Percentiles rank a stretch among this genome's conserved stretches.
Evolutionary conservation across 2,797 vertebrate genomes (phyloP).

Genomic region (Micrastur ruficollis): DNA sequence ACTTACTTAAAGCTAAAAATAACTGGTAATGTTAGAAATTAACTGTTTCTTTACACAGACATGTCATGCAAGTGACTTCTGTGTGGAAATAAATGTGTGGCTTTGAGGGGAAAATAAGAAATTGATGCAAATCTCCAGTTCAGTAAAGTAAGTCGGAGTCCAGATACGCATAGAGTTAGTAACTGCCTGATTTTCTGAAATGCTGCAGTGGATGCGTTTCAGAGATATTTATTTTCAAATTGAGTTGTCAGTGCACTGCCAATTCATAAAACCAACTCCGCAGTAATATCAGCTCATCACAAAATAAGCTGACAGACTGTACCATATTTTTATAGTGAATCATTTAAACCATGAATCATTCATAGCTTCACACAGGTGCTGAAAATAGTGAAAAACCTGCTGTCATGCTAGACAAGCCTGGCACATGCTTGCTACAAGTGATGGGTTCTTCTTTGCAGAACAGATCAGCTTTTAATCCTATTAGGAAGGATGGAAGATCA

Average conservation of each 20-base stretch:
- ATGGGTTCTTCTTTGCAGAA: neutral
- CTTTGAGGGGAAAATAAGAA: conserved; percentile 12
- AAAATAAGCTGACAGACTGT: conserved; percentile 44
- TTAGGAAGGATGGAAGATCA: neutral
- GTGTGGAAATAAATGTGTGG: neutral
- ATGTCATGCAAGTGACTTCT: neutral
- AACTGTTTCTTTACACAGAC: conserved; percentile 41
- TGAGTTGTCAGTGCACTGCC: conserved; percentile 48
- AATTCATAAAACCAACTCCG: conserved; percentile 49
- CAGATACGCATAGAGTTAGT: neutral
- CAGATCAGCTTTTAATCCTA: neutral
- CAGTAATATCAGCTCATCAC: conserved; percentile 46
- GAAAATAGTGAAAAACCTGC: conserved; percentile 31
- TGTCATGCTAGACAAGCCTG: conserved; percentile 32
- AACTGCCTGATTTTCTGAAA: conserved; percentile 26
- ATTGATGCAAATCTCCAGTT: neutral
- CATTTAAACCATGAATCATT: conserved; percentile 61
- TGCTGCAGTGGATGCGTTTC: neutral
- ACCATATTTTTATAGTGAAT: conserved; percentile 49
- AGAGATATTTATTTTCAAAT: conserved; percentile 55
- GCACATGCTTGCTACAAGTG: neutral
- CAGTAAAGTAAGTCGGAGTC: neutral
- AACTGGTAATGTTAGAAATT: conserved; percentile 12
- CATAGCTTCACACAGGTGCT: conserved; percentile 51
- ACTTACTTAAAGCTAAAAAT: conserved; percentile 55